Evolutionary conservation across 2,113 vertebrate species (phyloP).

Genomic region (Dunckerocampus dactyliophorus): DNA sequence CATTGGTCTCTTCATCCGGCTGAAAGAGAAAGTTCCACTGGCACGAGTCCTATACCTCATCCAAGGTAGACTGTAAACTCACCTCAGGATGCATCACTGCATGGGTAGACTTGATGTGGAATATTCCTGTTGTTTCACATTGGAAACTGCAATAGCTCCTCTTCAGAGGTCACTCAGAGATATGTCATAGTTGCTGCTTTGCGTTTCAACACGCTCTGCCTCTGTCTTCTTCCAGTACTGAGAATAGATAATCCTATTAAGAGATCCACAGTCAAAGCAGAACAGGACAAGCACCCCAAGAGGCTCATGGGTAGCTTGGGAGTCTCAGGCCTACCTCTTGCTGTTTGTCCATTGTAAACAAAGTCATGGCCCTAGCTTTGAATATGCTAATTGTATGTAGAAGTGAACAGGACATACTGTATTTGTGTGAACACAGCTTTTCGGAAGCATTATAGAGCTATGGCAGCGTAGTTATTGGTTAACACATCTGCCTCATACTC

Average conservation of each 20-base stretch:
- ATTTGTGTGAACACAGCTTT: too few species aligned
- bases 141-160: constrained; percentile 1
- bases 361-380: not conserved
- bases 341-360: constrained; percentile 1
- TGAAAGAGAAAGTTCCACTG: constrained; percentile 9
- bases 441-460: too few species aligned
- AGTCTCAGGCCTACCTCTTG: not conserved
- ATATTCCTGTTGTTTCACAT: constrained; percentile 1
- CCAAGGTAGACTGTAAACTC: constrained; percentile 3
- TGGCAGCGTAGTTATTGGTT: too few species aligned
- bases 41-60: not conserved
- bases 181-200: not conserved
- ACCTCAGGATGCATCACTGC: constrained; percentile 44
- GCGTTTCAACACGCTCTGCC: constrained; percentile 12
- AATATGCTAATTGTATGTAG: not conserved
- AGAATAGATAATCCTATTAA: constrained; percentile 70
- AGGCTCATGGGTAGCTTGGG: constrained; percentile 50
- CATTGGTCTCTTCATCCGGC: constrained; percentile 21
- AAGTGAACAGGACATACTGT: not conserved
- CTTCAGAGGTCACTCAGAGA: not conserved
- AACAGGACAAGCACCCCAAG: constrained; percentile 27
- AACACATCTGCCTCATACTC: too few species aligned
- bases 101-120: not conserved
- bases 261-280: constrained; percentile 56
- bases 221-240: constrained; percentile 23